Percentiles rank a stretch among this genome's conserved stretches.
phyloP scores from a whole-genome alignment of 2,113 vertebrate genomes.

The Amphiprion ocellaris region DNA sequence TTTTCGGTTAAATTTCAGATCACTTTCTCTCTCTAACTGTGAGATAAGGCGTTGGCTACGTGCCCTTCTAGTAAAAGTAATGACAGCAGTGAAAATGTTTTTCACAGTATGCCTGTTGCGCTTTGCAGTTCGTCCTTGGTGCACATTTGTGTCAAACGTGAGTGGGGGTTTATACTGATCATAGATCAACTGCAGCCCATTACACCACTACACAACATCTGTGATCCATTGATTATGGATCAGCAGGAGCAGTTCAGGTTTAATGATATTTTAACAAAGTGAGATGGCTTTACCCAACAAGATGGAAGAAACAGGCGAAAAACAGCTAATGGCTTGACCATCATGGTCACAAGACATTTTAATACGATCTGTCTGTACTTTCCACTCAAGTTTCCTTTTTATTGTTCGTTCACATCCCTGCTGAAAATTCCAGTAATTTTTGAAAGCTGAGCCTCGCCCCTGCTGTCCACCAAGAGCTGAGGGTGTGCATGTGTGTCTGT shows the following conservation, averaged over 20 bases:
- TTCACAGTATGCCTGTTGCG: no score
- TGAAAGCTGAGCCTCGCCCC: constrained; percentile 15
- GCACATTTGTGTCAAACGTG: no score
- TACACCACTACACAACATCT: background rate
- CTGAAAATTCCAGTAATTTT: constrained; percentile 37
- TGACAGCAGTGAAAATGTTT: no score
- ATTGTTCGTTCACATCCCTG: constrained; percentile 4
- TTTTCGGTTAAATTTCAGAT: no score
- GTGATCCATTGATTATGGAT: background rate
- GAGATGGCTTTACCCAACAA: background rate
- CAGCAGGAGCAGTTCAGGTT: background rate
- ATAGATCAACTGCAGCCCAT: no score
- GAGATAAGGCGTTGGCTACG: no score
- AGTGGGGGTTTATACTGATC: no score
- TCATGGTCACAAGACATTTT: constrained; percentile 6
- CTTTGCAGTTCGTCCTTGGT: no score
- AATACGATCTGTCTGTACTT: constrained; percentile 14
- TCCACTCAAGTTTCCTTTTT: background rate
- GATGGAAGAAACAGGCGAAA: background rate
- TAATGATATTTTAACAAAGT: constrained; percentile 16
- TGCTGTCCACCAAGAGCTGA: constrained; percentile 10
- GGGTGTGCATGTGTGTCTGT: background rate
- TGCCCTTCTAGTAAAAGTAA: no score
- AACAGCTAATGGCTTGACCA: background rate
- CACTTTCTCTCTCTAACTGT: no score